phyloP scores from a whole-genome alignment of 2,797 vertebrate species.

The Chlorospingus flavigularis region DNA sequence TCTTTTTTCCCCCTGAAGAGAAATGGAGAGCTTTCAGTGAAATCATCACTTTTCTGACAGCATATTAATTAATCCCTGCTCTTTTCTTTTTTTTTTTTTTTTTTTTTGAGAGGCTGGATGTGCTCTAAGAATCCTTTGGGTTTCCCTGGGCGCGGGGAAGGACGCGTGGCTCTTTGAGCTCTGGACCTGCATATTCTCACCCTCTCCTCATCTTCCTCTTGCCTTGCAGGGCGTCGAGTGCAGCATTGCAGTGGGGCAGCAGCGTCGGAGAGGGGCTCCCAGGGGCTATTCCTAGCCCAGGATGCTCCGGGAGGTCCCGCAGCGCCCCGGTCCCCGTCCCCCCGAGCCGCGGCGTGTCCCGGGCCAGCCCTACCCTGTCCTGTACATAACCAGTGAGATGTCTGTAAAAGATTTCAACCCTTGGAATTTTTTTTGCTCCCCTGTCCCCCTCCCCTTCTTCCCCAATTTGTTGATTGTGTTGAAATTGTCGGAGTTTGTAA shows the following conservation, averaged over 20 bases:
- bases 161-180: neutral
- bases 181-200: neutral
- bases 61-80: neutral
- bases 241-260: neutral
- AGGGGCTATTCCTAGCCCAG: neutral
- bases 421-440: conserved; percentile 16
- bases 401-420: conserved; percentile 68
- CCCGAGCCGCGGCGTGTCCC: neutral
- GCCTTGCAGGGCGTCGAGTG: neutral
- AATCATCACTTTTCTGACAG: neutral
- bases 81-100: neutral
- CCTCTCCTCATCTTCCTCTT: neutral
- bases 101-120: neutral
- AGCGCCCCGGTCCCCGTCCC: neutral
- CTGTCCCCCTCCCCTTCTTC: neutral
- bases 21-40: neutral
- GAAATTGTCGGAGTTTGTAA: conserved; percentile 80
- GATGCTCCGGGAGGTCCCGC: neutral
- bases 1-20: neutral
- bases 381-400: conserved; percentile 66
- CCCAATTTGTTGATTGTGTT: conserved; percentile 77
- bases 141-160: neutral
- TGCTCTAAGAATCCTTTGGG: neutral
- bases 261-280: neutral
- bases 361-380: conserved; percentile 28